These are phyloP conservation scores for Eospalax fontanierii DNA, from an alignment of 2,797 vertebrate species.

Conservation along the genomic window DNA sequence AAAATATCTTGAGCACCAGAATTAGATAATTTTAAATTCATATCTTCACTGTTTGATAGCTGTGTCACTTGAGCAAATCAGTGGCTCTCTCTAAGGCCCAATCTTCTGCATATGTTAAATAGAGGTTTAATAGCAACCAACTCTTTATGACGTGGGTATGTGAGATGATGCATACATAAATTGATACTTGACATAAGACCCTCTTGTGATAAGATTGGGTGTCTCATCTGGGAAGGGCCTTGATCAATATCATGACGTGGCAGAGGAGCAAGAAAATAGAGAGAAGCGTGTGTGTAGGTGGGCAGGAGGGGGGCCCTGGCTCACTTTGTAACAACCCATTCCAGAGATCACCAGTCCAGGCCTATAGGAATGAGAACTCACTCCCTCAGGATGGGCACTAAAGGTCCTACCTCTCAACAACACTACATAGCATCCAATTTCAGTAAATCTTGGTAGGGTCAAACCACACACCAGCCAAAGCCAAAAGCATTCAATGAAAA, in stretches of 20 bases:
- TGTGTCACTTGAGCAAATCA: slow-evolving; percentile 56
- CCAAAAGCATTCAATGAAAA: slow-evolving; percentile 13
- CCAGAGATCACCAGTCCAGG: background rate
- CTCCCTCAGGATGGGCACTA: background rate
- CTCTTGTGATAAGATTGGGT: background rate
- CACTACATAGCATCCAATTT: background rate
- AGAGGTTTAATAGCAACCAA: slow-evolving; percentile 3
- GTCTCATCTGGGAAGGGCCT: background rate
- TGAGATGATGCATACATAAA: slow-evolving; percentile 14
- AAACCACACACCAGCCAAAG: background rate
- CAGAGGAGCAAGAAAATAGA: background rate
- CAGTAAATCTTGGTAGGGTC: background rate
- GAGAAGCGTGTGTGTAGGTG: background rate
- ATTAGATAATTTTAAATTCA: slow-evolving; percentile 39
- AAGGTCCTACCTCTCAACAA: background rate
- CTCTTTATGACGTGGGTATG: slow-evolving; percentile 35
- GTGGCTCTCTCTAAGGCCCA: background rate
- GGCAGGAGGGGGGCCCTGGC: background rate
- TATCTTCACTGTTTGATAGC: slow-evolving; percentile 48
- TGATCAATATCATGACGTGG: background rate
- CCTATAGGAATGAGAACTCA: background rate
- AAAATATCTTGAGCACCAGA: background rate
- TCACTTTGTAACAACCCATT: background rate
- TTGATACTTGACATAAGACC: background rate
- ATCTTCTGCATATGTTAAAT: slow-evolving; percentile 48